phyloP scores from a whole-genome alignment of 2,888 invertebrate species.

The Acrobasis consociella region DNA sequence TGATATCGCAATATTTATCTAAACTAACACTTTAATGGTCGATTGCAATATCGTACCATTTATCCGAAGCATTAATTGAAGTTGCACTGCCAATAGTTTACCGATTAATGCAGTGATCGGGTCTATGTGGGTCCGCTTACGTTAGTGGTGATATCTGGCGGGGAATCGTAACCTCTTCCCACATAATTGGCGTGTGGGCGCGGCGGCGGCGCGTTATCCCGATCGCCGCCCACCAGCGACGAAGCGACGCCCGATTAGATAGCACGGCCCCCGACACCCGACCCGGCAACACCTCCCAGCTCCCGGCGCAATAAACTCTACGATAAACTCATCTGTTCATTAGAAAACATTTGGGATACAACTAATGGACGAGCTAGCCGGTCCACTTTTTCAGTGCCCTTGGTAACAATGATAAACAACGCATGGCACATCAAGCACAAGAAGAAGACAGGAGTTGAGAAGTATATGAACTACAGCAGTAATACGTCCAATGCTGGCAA shows the following conservation, averaged over 20 bases:
- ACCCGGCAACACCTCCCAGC: conserved; percentile 59
- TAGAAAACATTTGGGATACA: not conserved
- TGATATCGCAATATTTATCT: conserved; percentile 7
- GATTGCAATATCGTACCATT: conserved; percentile 46
- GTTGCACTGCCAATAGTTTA: conserved; percentile 64
- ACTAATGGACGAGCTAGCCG: not conserved
- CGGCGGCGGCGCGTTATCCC: conserved; percentile 71
- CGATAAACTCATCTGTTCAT: conserved; percentile 11
- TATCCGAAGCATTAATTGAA: conserved; percentile 64
- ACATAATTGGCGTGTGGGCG: conserved; percentile 82
- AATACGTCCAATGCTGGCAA: no score
- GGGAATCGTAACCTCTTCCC: conserved; percentile 79
- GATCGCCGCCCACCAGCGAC: conserved; percentile 78
- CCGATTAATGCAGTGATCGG: conserved; percentile 68
- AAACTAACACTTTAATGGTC: conserved; percentile 17
- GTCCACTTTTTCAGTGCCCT: no score
- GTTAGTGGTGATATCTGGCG: conserved; percentile 67
- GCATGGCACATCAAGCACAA: no score
- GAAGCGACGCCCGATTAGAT: conserved; percentile 75
- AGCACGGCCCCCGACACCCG: conserved; percentile 64
- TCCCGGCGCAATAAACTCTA: conserved; percentile 33
- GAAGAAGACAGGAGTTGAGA: no score
- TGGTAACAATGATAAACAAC: no score
- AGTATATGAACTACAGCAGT: no score
- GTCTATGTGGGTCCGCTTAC: conserved; percentile 64